Evolutionary conservation across 2,797 vertebrate genomes (phyloP).

Genomic region (Mus spretus): DNA sequence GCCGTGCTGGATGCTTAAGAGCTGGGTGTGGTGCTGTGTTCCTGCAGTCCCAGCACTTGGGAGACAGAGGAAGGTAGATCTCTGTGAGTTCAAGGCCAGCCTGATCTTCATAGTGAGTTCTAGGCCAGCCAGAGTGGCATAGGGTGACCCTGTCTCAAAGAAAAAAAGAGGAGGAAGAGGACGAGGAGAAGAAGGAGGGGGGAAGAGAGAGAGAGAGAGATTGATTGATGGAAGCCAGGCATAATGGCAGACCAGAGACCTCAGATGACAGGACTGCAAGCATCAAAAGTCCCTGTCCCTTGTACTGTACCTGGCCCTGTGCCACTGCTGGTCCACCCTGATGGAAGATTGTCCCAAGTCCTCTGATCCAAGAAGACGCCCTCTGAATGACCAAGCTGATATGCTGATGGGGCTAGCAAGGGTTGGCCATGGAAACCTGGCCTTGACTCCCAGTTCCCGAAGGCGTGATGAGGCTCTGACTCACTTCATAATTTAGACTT

Average conservation of each 20-base stretch:
- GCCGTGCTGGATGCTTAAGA: not conserved
- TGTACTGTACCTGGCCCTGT: not conserved
- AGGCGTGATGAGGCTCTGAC: not conserved
- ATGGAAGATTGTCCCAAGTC: not conserved
- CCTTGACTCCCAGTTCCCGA: not conserved
- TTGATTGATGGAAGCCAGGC: not conserved
- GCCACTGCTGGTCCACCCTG: not conserved
- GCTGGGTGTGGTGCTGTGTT: accelerated
- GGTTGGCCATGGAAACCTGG: not conserved
- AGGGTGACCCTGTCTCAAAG: not conserved
- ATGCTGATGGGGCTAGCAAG: not conserved
- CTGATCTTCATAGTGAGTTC: not conserved
- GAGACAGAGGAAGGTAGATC: not conserved
- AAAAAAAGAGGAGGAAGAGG: not conserved
- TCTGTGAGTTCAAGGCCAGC: not conserved
- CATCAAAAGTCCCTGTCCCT: not conserved
- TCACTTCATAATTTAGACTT: not conserved
- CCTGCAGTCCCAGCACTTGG: not conserved
- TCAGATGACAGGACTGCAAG: not conserved
- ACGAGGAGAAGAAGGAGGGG: not conserved
- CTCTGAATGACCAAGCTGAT: not conserved
- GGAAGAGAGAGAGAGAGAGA: too few relatives aligned
- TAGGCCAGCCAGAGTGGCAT: not conserved
- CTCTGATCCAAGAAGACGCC: not conserved
- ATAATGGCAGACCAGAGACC: not conserved